Conservation (phyloP, 2,888 invertebrate genomes). For the Bombyx huttoni region DNA sequence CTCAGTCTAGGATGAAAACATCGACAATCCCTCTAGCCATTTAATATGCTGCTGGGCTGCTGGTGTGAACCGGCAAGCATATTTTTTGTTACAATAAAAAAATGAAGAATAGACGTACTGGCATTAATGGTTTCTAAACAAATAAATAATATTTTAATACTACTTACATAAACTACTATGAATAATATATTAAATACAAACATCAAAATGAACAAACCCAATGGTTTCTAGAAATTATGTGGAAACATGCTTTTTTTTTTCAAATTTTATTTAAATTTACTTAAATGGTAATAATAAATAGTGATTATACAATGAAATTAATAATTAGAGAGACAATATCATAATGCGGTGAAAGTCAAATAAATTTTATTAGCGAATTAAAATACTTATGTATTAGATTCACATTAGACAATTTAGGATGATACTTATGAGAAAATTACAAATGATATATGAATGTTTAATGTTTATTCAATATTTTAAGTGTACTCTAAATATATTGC, state of each 20-base stretch:
- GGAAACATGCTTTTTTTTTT: slow-evolving; percentile 22
- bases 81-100: slow-evolving; percentile 49
- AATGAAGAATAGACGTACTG: background rate
- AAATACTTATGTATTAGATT: slow-evolving; percentile 6
- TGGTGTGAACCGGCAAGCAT: slow-evolving; percentile 9
- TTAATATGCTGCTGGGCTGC: background rate
- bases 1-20: background rate
- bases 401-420: slow-evolving; percentile 9
- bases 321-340: slow-evolving; percentile 68
- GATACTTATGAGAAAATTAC: background rate
- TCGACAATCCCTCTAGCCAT: background rate
- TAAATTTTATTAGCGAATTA: slow-evolving; percentile 21
- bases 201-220: slow-evolving; percentile 66
- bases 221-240: slow-evolving; percentile 21
- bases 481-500: too few relatives aligned
- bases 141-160: slow-evolving; percentile 32
- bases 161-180: background rate
- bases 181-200: slow-evolving; percentile 56
- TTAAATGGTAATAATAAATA: slow-evolving; percentile 69
- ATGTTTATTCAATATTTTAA: too few relatives aligned
- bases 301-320: slow-evolving; percentile 62
- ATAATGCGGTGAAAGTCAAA: slow-evolving; percentile 47
- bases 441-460: too few relatives aligned
- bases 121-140: background rate
- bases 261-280: slow-evolving; percentile 61